phyloP scores from a whole-genome alignment of 2,113 vertebrate species.

The Charina bottae region DNA sequence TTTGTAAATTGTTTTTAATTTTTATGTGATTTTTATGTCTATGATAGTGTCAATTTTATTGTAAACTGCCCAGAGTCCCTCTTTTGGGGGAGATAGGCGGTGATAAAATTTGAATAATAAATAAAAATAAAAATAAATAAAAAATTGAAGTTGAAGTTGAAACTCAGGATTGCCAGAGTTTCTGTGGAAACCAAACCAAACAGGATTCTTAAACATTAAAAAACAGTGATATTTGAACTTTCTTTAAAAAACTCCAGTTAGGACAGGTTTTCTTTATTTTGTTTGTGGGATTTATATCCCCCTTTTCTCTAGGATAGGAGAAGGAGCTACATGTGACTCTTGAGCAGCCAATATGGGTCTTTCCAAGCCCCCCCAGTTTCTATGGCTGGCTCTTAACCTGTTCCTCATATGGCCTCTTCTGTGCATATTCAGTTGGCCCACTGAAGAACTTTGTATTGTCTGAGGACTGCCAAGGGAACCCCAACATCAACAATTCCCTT shows the following conservation, averaged over 20 bases:
- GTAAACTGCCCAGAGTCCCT: too few relatives aligned
- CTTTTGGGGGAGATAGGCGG: too few relatives aligned
- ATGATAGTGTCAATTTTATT: too few relatives aligned
- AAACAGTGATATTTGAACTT: not conserved
- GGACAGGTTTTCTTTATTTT: not conserved
- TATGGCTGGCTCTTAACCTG: not conserved
- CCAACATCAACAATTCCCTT: not conserved
- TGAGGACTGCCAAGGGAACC: not conserved
- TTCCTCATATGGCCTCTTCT: not conserved
- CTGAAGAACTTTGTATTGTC: not conserved
- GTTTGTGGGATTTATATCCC: not conserved
- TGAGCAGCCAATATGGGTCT: not conserved
- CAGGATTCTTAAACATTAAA: not conserved
- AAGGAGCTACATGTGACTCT: not conserved
- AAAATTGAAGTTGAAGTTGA: not conserved
- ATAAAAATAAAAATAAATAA: too few relatives aligned
- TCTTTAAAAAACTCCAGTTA: not conserved
- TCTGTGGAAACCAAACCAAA: not conserved
- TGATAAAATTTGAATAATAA: too few relatives aligned
- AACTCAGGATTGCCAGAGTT: not conserved
- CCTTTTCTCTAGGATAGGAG: not conserved
- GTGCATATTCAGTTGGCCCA: not conserved
- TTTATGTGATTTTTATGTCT: too few relatives aligned
- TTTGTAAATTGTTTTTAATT: too few relatives aligned
- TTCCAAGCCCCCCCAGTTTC: not conserved